phyloP scores from a whole-genome alignment of 2,888 invertebrate species.

The Ornithoptera alexandrae region DNA sequence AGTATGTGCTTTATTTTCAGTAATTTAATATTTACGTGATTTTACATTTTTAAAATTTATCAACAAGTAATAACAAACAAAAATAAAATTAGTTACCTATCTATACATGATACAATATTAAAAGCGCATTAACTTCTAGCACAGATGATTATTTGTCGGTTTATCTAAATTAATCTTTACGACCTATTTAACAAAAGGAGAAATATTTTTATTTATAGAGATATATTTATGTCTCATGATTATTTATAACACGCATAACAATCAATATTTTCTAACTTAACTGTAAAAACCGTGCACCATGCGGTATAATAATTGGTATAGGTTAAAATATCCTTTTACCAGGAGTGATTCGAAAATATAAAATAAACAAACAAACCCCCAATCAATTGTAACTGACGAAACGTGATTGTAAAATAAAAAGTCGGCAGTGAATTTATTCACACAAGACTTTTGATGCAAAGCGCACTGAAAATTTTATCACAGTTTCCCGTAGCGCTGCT shows the following conservation, averaged over 20 bases:
- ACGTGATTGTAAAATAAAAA: slow-evolving; percentile 44
- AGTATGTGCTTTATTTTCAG: too few species aligned
- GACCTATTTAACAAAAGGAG: too few species aligned
- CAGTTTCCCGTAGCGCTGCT: slow-evolving; percentile 31
- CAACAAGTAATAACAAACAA: too few species aligned
- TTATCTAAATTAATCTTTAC: too few species aligned
- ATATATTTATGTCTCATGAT: neutral
- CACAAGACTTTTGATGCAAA: slow-evolving; percentile 50
- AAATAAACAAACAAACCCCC: slow-evolving; percentile 1
- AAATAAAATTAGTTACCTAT: too few species aligned
- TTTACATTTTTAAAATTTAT: too few species aligned
- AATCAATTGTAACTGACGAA: slow-evolving; percentile 30
- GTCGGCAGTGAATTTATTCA: slow-evolving; percentile 36
- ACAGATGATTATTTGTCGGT: too few species aligned
- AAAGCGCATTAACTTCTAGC: too few species aligned
- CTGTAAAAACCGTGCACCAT: neutral
- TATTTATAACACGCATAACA: neutral
- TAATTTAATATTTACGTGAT: too few species aligned
- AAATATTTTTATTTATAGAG: neutral
- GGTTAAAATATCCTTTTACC: neutral
- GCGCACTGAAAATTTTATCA: slow-evolving; percentile 51
- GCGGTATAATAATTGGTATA: neutral
- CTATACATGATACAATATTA: too few species aligned
- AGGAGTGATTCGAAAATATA: neutral
- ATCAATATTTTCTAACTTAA: neutral